A percentile compares a stretch with the other conserved stretches of the same genome.
Evolutionary conservation across 2,888 invertebrate genomes (phyloP).

Genomic region (Spisula solida): DNA sequence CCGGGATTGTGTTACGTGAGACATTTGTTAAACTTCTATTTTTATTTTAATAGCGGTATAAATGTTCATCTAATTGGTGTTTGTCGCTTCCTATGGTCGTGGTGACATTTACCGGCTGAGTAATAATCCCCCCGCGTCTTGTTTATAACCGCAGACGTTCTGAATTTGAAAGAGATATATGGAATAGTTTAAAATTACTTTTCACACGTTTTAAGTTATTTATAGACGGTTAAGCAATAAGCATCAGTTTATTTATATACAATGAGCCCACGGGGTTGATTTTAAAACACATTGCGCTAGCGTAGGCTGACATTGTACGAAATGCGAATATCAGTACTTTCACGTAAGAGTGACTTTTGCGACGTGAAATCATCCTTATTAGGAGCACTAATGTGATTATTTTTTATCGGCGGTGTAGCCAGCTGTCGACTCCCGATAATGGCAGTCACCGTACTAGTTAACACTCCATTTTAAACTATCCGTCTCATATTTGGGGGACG

Average conservation of each 20-base stretch:
- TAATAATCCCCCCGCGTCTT: too few species aligned
- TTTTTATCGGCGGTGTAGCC: background rate
- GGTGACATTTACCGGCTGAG: too few species aligned
- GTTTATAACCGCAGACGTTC: background rate
- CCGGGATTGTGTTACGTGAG: too few species aligned
- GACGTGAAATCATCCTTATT: background rate
- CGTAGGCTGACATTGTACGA: too few species aligned
- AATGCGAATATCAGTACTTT: too few species aligned
- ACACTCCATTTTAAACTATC: background rate
- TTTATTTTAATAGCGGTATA: too few species aligned
- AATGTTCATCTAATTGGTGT: too few species aligned
- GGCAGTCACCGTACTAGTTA: background rate
- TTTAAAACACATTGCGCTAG: too few species aligned
- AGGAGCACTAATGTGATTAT: background rate
- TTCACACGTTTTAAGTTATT: constrained; percentile 5
- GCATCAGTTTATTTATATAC: background rate
- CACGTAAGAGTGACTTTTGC: too few species aligned
- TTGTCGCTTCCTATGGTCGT: too few species aligned
- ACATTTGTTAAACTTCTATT: too few species aligned
- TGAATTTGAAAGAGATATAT: background rate
- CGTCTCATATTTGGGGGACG: background rate
- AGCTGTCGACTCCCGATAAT: background rate
- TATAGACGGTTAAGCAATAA: background rate
- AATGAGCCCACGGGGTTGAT: too few species aligned
- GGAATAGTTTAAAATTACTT: background rate